These are phyloP conservation scores for Scyliorhinus canicula DNA, from an alignment of 2,797 vertebrate genomes.

Conservation along the genomic window DNA sequence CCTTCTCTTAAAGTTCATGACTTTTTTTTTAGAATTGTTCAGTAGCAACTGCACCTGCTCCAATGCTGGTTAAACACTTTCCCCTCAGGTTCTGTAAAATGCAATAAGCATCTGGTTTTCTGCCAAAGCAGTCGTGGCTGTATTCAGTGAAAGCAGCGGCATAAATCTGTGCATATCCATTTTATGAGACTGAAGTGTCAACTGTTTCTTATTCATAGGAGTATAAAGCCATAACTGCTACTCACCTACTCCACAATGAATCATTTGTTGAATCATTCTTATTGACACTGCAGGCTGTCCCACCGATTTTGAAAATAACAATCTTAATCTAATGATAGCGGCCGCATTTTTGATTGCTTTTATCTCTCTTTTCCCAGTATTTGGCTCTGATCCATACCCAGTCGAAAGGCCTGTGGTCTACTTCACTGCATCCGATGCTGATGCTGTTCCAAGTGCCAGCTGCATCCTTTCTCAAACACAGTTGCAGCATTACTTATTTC, in stretches of 20 bases:
- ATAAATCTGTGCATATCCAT: not conserved
- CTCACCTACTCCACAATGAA: not conserved
- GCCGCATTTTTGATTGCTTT: not conserved
- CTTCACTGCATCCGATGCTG: not conserved
- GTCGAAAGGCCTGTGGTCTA: slow-evolving; percentile 6
- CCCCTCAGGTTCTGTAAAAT: slow-evolving; percentile 27
- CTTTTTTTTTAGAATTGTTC: not conserved
- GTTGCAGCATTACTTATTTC: not conserved
- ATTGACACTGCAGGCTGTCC: not conserved
- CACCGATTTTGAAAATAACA: not conserved
- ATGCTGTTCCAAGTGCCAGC: slow-evolving; percentile 19
- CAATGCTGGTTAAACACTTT: not conserved
- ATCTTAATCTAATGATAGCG: not conserved
- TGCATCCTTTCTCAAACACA: slow-evolving; percentile 8
- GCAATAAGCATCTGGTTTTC: not conserved
- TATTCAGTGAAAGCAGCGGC: not conserved
- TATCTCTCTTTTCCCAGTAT: not conserved
- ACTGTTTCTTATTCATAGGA: not conserved
- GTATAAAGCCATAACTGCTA: not conserved
- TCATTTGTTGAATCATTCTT: not conserved
- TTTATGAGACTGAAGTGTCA: not conserved
- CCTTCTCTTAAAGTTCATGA: not conserved
- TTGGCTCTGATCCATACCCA: slow-evolving; percentile 11
- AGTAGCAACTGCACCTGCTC: slow-evolving; percentile 22
- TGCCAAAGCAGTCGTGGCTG: slow-evolving; percentile 22